phyloP scores from a whole-genome alignment of 2,888 invertebrate genomes.

The Torymus texanus region DNA sequence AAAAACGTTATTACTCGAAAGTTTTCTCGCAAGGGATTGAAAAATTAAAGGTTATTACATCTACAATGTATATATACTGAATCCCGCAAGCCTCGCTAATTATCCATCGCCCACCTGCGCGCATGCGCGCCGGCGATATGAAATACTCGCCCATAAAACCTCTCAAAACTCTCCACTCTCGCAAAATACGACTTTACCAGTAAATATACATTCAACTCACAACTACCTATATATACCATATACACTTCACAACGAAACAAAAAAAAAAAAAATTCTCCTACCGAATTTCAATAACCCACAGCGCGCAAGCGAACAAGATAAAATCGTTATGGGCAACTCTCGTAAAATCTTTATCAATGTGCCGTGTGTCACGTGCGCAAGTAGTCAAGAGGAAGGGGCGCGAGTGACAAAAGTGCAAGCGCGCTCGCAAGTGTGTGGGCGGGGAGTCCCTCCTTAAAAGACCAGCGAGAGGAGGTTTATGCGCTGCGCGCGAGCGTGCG shows the following conservation, averaged over 20 bases:
- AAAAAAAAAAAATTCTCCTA: too few species aligned
- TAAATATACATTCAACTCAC: too few species aligned
- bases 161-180: background rate
- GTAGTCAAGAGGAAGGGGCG: background rate
- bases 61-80: too few species aligned
- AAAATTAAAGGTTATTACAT: too few species aligned
- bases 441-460: slow-evolving; percentile 49
- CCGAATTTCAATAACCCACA: background rate
- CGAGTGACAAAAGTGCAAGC: slow-evolving; percentile 15
- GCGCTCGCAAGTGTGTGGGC: slow-evolving; percentile 31
- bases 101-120: too few species aligned
- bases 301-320: background rate
- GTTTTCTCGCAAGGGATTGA: too few species aligned
- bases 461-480: slow-evolving; percentile 26
- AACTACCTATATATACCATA: too few species aligned
- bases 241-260: too few species aligned
- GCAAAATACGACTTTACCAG: too few species aligned
- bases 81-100: background rate
- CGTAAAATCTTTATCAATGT: too few species aligned
- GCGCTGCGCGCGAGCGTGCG: slow-evolving; percentile 17
- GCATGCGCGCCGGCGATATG: background rate
- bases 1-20: too few species aligned
- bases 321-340: too few species aligned
- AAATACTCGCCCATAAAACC: background rate
- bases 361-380: background rate